Percentiles rank a stretch among this genome's conserved stretches.
Evolutionary conservation across 53 echinoderm and acorn worm species (phyloP).

Genomic region (Pentamera pediparva): DNA sequence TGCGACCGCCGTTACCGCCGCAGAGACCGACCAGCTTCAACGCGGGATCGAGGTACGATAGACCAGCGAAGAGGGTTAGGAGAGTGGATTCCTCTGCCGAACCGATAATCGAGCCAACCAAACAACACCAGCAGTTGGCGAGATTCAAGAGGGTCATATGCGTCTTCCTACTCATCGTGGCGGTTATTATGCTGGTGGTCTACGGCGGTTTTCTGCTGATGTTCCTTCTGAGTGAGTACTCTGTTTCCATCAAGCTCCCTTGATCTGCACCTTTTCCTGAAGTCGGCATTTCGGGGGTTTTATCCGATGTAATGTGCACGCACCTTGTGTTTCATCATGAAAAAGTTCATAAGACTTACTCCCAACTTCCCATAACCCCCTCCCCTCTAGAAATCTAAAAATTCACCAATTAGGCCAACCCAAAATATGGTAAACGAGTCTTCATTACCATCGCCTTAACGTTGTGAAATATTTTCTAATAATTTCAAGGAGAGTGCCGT

Average conservation of each 20-base stretch:
- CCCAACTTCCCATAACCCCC: no score
- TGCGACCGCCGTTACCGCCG: neutral
- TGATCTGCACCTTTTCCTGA: no score
- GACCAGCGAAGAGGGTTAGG: neutral
- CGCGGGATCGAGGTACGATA: neutral
- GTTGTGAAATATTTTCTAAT: no score
- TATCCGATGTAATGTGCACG: no score
- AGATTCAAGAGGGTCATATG: neutral
- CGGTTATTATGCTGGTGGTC: neutral
- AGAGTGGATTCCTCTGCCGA: neutral
- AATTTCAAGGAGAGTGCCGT: no score
- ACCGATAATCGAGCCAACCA: neutral
- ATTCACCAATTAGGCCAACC: no score
- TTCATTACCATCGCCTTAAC: no score
- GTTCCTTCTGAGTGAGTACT: slow-evolving; percentile 7
- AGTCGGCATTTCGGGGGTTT: no score
- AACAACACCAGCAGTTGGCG: neutral
- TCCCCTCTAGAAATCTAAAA: no score
- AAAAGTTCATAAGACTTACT: no score
- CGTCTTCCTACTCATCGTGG: neutral
- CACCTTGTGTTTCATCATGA: no score
- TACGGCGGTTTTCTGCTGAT: neutral
- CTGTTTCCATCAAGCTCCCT: neutral
- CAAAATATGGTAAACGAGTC: no score
- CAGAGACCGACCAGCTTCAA: neutral